Percentiles rank a stretch among this genome's conserved stretches.
Evolutionary conservation across 1,140 invertebrate genomes (phyloP).

Genomic region (Scaptodrosophila lebanonensis): DNA sequence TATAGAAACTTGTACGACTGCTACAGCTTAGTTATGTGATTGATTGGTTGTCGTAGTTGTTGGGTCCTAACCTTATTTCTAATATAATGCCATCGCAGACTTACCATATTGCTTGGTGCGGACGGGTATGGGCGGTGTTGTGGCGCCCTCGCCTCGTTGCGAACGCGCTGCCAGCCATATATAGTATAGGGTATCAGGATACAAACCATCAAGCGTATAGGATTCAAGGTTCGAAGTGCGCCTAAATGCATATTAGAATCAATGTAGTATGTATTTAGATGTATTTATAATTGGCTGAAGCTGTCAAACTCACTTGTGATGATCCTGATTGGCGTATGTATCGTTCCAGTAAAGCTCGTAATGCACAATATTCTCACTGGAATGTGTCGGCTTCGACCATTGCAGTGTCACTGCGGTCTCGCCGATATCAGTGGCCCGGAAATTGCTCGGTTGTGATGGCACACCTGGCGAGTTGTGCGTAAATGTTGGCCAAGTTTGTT

Average conservation of each 20-base stretch:
- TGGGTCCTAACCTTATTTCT: slow-evolving; percentile 40
- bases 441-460: slow-evolving; percentile 94
- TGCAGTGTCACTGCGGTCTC: slow-evolving; percentile 90
- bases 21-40: slow-evolving; percentile 34
- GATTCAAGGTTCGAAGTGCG: slow-evolving; percentile 89
- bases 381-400: slow-evolving; percentile 93
- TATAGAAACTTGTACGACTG: slow-evolving; percentile 51
- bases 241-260: slow-evolving; percentile 76
- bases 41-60: not conserved
- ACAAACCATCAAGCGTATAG: slow-evolving; percentile 91
- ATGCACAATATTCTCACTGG: slow-evolving; percentile 93
- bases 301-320: slow-evolving; percentile 81
- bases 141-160: slow-evolving; percentile 93
- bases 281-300: not conserved
- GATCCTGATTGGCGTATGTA: slow-evolving; percentile 90
- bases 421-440: slow-evolving; percentile 88
- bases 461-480: slow-evolving; percentile 81
- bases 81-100: slow-evolving; percentile 25
- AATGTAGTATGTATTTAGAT: no score
- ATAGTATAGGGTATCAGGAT: slow-evolving; percentile 97
- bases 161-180: slow-evolving; percentile 96
- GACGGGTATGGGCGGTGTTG: slow-evolving; percentile 94
- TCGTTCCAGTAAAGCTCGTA: slow-evolving; percentile 99
- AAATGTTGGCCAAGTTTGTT: slow-evolving; percentile 4
- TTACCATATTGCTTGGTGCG: slow-evolving; percentile 98